These are phyloP conservation scores for Hyperoplus immaculatus DNA, from an alignment of 2,797 vertebrate genomes.

Conservation along the genomic window DNA sequence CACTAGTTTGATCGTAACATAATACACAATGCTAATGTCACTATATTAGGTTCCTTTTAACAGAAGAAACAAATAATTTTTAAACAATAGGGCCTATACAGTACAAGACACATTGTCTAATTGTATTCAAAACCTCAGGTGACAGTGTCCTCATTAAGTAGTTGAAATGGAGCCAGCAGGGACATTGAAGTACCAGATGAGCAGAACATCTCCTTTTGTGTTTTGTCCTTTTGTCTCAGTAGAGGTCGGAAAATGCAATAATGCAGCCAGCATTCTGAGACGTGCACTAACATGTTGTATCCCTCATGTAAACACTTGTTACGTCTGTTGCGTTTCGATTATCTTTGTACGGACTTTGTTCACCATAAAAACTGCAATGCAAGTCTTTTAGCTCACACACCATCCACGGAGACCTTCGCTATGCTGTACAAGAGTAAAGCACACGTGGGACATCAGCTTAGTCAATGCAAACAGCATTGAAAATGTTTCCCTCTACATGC, in stretches of 20 bases:
- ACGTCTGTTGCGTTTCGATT: not conserved
- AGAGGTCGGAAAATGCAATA: not conserved
- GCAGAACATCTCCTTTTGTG: not conserved
- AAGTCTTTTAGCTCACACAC: not conserved
- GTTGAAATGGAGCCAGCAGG: not conserved
- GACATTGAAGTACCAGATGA: not conserved
- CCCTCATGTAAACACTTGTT: not conserved
- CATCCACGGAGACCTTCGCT: not conserved
- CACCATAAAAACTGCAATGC: too few relatives aligned
- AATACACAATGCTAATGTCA: not conserved
- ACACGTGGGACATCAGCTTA: not conserved
- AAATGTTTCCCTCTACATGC: not conserved
- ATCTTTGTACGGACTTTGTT: too few relatives aligned
- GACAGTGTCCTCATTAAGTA: not conserved
- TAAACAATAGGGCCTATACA: too few relatives aligned
- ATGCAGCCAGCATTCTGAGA: not conserved
- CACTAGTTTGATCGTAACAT: not conserved
- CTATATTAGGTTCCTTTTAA: not conserved
- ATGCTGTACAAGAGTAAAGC: not conserved
- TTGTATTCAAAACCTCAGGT: not conserved
- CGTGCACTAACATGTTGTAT: not conserved
- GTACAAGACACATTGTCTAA: not conserved
- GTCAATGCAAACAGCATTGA: not conserved
- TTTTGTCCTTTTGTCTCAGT: too few relatives aligned
- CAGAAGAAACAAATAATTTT: not conserved